Evolutionary conservation across 2,113 vertebrate species (phyloP).

Genomic region (Monarcha castaneiventris): DNA sequence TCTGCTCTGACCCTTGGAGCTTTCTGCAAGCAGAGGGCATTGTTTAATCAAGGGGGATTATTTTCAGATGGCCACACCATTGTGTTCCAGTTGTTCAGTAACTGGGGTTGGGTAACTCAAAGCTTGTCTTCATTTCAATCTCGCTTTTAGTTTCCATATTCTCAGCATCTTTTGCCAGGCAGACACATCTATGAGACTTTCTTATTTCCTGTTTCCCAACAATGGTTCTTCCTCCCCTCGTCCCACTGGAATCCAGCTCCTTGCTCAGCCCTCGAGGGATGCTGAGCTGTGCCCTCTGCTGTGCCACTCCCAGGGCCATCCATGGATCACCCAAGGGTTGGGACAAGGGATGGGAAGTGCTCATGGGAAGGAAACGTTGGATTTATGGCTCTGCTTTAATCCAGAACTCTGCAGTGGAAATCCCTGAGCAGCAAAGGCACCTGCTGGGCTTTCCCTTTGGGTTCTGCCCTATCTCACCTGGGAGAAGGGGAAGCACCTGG

Average conservation of each 20-base stretch:
- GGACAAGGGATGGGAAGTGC: not conserved
- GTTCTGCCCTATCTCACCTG: slow-evolving; percentile 26
- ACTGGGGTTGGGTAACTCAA: too few species aligned
- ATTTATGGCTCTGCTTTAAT: not conserved
- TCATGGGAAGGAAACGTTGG: not conserved
- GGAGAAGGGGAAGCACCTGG: slow-evolving; percentile 56
- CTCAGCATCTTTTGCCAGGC: too few species aligned
- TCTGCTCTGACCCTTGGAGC: too few species aligned
- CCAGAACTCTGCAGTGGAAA: slow-evolving; percentile 19
- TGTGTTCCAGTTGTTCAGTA: too few species aligned
- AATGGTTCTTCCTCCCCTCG: not conserved
- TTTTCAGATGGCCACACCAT: too few species aligned
- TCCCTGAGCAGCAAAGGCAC: not conserved
- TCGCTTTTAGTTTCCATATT: too few species aligned
- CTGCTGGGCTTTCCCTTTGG: slow-evolving; percentile 14
- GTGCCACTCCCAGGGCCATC: not conserved
- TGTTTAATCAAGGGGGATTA: too few species aligned
- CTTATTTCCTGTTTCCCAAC: too few species aligned
- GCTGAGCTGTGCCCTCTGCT: not conserved
- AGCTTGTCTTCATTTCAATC: too few species aligned
- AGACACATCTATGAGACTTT: too few species aligned
- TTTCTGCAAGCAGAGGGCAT: too few species aligned
- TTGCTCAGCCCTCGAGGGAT: not conserved
- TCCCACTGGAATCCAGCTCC: not conserved
- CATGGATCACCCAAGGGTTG: not conserved